phyloP scores from a whole-genome alignment of 2,113 vertebrate genomes.

The Laticauda laticaudata region DNA sequence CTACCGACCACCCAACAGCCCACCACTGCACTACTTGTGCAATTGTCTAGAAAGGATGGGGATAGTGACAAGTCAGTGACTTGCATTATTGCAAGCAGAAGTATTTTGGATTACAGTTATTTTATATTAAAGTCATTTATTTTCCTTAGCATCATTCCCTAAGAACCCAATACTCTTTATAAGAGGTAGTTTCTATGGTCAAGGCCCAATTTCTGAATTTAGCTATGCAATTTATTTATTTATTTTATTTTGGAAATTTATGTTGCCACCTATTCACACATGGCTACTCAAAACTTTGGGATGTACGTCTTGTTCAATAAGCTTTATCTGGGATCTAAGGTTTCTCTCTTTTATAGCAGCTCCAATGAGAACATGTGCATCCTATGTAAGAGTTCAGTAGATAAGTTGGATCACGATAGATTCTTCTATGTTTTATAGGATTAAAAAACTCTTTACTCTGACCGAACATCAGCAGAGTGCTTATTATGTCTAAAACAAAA shows the following conservation, averaged over 20 bases:
- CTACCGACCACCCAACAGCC: too few relatives aligned
- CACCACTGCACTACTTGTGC: neutral
- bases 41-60: neutral
- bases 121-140: neutral
- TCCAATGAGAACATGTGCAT: neutral
- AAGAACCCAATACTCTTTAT: neutral
- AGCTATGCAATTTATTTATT: too few relatives aligned
- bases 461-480: neutral
- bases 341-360: neutral
- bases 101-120: neutral
- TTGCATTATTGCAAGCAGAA: neutral
- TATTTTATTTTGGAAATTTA: too few relatives aligned
- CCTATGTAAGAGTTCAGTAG: neutral
- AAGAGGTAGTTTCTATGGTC: neutral
- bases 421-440: neutral
- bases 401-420: neutral
- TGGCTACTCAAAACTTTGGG: too few relatives aligned
- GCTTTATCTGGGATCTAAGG: neutral
- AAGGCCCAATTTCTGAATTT: neutral
- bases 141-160: neutral
- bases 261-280: too few relatives aligned
- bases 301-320: neutral
- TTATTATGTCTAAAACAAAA: neutral
- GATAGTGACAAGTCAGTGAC: neutral
- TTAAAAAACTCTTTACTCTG: neutral